Evolutionary conservation across 2,888 invertebrate species (phyloP).

Genomic region (Noctua fimbriata): DNA sequence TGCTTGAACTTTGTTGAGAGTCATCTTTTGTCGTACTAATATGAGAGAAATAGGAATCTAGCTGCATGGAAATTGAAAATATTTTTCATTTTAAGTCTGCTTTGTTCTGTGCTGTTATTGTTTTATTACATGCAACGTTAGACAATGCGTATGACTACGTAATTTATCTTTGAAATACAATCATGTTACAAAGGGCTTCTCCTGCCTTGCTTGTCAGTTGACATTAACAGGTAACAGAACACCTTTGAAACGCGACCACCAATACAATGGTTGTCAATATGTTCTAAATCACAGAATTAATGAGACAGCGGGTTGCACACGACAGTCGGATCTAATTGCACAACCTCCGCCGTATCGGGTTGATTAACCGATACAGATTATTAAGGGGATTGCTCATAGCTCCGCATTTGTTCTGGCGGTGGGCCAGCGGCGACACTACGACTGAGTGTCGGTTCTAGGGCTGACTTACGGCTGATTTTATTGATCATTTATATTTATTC

Average conservation of each 20-base stretch:
- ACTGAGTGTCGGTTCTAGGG: conserved; percentile 66
- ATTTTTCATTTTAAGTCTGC: not conserved
- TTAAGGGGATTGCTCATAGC: conserved; percentile 86
- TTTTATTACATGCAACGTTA: not conserved
- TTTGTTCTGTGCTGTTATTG: not conserved
- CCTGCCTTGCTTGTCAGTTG: conserved; percentile 2
- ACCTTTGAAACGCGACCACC: conserved; percentile 31
- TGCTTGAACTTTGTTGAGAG: conserved; percentile 24
- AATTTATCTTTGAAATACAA: not conserved
- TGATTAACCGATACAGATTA: conserved; percentile 88
- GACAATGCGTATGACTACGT: not conserved
- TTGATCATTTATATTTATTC: conserved; percentile 46
- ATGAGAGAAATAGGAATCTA: conserved; percentile 16
- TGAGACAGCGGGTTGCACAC: conserved; percentile 60
- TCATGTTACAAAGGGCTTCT: conserved; percentile 15
- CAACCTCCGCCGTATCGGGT: conserved; percentile 83
- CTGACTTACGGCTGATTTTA: conserved; percentile 48
- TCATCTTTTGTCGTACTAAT: conserved; percentile 32
- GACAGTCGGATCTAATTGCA: conserved; percentile 74
- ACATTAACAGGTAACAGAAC: conserved; percentile 27
- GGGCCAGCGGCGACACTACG: conserved; percentile 79
- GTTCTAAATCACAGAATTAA: conserved; percentile 63
- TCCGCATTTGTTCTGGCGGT: conserved; percentile 84
- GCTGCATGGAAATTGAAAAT: conserved; percentile 12
- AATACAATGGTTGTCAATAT: conserved; percentile 53